Base-by-base conservation (phyloP, 2,797 vertebrate species). In the Mus minutoides region DNA sequence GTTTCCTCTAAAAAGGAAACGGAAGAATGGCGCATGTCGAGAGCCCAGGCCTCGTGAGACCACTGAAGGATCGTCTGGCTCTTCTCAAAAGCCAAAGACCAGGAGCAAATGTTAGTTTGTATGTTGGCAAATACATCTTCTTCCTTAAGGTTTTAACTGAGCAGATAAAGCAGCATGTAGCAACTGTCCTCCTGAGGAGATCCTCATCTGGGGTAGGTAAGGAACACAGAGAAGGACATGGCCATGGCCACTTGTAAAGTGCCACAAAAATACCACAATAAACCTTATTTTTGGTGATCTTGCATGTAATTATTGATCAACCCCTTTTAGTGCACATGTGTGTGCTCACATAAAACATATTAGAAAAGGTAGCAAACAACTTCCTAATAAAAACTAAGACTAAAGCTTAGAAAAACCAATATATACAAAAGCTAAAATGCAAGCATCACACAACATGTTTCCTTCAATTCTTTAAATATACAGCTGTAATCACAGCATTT, bases 81-180 rank as follows among this genome's bases (percentile, higher is more conserved):
- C 62, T 93, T 97, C 80, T 82, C 62, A 58, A 71, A 94, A 89
- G 80, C 88, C 49, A 80, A 87, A 80, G 83, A 71, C 49, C 88
- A 93, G 52, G 46, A 54, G 75, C 43, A 93, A 96, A 94, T 67
- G 77, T 75, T 86, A 95, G 67, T 40, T 84, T 60, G 64, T 24
- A 37, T 37, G 40, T 73, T 88, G 92, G 46, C 82, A 91, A 96
- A 95, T 49, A 83, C 64, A 43, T 77, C 79, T 92, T 79, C 43
- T 64, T 94, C 40, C 87, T 56, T n/a, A 46, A 82, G 29, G 54
- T 52, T 95, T 92, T 87, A 85, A 90, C 52, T 49, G 86, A 84
- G 52, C 37, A 79, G 92, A 69, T 76, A 77, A 79, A 49, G 83
- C 12, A 80, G 11, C 4, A 54, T 1, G 85, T 80, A 85, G 2